Evolutionary conservation across 30 jellyfish, hydroid and myxozoan species (phyloP).

Genomic region (Hydra vulgaris): DNA sequence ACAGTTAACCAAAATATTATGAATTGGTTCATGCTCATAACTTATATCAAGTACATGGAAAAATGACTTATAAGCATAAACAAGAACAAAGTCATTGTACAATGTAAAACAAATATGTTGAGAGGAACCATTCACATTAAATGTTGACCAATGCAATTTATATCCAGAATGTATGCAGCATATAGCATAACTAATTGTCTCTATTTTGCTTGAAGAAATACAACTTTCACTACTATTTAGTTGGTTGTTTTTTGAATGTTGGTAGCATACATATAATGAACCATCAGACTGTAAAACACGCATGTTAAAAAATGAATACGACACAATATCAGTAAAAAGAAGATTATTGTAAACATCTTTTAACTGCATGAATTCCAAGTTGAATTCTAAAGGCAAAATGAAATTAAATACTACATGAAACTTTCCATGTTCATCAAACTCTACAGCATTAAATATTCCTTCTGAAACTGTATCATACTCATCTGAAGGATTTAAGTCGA

Average conservation of each 20-base stretch:
- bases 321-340: not conserved
- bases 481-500: slow-evolving; percentile 53
- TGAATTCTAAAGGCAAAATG: slow-evolving; percentile 39
- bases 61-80: not conserved
- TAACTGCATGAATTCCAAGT: slow-evolving; percentile 37
- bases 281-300: slow-evolving; percentile 3
- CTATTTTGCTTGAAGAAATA: not conserved
- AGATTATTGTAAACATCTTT: slow-evolving; percentile 27
- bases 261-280: slow-evolving; percentile 1
- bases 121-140: slow-evolving; percentile 25
- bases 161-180: slow-evolving; percentile 73
- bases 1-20: slow-evolving; percentile 36
- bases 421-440: slow-evolving; percentile 41
- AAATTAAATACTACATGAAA: slow-evolving; percentile 42
- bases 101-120: slow-evolving; percentile 42
- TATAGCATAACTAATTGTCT: slow-evolving; percentile 32
- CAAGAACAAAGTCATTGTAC: slow-evolving; percentile 33
- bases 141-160: slow-evolving; percentile 16
- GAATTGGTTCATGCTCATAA: slow-evolving; percentile 77
- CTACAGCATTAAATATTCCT: slow-evolving; percentile 46
- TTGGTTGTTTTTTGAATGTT: not conserved
- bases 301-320: not conserved
- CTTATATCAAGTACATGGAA: slow-evolving; percentile 76
- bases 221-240: not conserved
- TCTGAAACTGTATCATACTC: slow-evolving; percentile 46